Base-by-base conservation (phyloP, 2,888 invertebrate species). In the Drosophila algonquin region DNA sequence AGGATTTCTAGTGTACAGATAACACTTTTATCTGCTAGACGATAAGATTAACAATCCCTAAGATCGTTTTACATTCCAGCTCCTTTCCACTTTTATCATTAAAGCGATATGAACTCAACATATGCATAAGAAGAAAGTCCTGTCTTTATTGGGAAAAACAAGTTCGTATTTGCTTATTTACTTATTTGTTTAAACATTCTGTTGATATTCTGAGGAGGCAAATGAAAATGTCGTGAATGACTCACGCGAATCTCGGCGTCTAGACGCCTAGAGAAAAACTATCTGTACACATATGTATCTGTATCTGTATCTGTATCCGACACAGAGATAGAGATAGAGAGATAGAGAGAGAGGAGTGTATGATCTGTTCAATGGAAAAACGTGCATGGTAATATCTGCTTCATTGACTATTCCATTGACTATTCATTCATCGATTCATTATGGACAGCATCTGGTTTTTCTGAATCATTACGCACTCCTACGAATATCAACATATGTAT, bases 211-310 rank as follows among this genome's bases (percentile, higher is more conserved):
- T 74, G 52, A 63, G 63, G 52, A 63, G 63, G 70, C 65, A 70
- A 73, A 87, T 73, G 74, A 79, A 81, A 81, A 72, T 73, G 68
- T 57, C 67, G 64, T 45, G 71, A 24, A 59, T 83, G 83, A 88
- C 47, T 83, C 89, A 83, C 54, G 14, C 21, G n/a, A 40, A 40
- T 40, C 40, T 40, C n/a, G 6, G 16, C 35, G 14, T 40, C n/a
- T 32, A 35, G 44, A 21, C 45, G 72, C 47, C 53, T 57, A 53
- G 44, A 45, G 71, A 44, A 57, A 60, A 53, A 62, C 47, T 62
- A 62, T 35, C 40, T 46, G 27, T 18, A 10, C 27, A 30, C 44
- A 27, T 61, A 30, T 24, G 5, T 0, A 5, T 18, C 53, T n/a
- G n/a, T n/a, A n/a, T 60, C 40, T 45, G 45, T 57, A 48, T 61